Evolutionary conservation across 1,140 invertebrate species (phyloP).

Genomic region (Bombus consobrinus): DNA sequence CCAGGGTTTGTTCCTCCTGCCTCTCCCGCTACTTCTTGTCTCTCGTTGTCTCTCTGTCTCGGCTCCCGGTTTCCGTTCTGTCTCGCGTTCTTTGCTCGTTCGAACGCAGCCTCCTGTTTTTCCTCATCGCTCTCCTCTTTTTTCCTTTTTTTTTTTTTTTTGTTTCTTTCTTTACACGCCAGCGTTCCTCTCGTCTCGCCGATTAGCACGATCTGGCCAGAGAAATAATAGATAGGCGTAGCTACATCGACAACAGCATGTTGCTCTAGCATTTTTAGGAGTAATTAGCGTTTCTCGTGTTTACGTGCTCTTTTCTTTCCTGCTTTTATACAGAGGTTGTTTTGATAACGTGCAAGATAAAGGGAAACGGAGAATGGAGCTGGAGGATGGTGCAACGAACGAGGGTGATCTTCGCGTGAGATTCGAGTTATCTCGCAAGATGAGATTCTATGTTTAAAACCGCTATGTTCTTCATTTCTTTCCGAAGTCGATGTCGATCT

Average conservation of each 20-base stretch:
- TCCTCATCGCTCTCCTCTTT: background rate
- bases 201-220: slow-evolving; percentile 44
- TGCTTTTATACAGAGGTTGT: background rate
- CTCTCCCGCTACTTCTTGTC: background rate
- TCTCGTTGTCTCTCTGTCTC: slow-evolving; percentile 1
- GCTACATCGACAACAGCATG: background rate
- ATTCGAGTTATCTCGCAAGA: too few relatives aligned
- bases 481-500: too few relatives aligned
- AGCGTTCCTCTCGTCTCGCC: slow-evolving; percentile 22
- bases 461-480: too few relatives aligned
- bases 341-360: too few relatives aligned
- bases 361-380: too few relatives aligned
- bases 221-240: slow-evolving; percentile 16
- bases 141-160: background rate
- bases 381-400: too few relatives aligned
- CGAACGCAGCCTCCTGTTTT: slow-evolving; percentile 22
- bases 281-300: too few relatives aligned
- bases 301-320: too few relatives aligned
- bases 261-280: background rate
- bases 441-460: too few relatives aligned
- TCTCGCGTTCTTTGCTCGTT: slow-evolving; percentile 31
- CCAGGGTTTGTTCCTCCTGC: slow-evolving; percentile 18
- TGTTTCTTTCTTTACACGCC: background rate
- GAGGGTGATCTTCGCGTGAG: too few relatives aligned
- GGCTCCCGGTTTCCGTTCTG: background rate